phyloP scores from a whole-genome alignment of 2,888 invertebrate species.

The Phaedon cochleariae region DNA sequence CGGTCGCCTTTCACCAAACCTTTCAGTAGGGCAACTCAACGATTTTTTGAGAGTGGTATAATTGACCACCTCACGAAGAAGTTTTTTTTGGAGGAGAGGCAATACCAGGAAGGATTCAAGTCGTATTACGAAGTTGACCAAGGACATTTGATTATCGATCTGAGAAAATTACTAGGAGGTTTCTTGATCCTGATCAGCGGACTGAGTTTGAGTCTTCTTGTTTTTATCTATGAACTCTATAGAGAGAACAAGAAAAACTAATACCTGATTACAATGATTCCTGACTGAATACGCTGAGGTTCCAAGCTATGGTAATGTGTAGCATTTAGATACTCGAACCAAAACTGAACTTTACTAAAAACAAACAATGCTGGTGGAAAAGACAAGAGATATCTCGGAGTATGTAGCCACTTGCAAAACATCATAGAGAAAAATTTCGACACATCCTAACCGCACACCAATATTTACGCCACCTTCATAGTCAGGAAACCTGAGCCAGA shows the following conservation, averaged over 20 bases:
- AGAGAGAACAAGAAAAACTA: background rate
- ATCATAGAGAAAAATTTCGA: conserved; percentile 27
- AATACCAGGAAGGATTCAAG: conserved; percentile 25
- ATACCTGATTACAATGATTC: too few relatives aligned
- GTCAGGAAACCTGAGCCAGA: conserved; percentile 49
- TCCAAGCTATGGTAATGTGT: too few relatives aligned
- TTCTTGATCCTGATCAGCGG: conserved; percentile 36
- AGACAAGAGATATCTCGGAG: conserved; percentile 40
- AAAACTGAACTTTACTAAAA: background rate
- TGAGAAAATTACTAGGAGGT: conserved; percentile 36
- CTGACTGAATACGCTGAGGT: too few relatives aligned
- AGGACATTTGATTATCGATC: conserved; percentile 27
- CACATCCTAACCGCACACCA: conserved; percentile 40
- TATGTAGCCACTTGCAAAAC: conserved; percentile 46
- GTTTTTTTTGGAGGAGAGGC: background rate
- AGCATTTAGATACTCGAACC: background rate
- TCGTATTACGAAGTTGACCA: conserved; percentile 25
- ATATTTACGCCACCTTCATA: conserved; percentile 48
- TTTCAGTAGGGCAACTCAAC: conserved; percentile 30
- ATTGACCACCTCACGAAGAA: conserved; percentile 32
- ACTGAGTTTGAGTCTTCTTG: conserved; percentile 27
- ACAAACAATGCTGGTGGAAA: conserved; percentile 4
- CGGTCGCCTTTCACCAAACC: conserved; percentile 43
- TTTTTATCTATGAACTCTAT: conserved; percentile 36
- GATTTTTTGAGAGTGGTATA: conserved; percentile 44